A percentile compares a stretch with the other conserved stretches of the same genome.
phyloP scores from a whole-genome alignment of 2,888 invertebrate genomes.

The Cephus rjabovi region DNA sequence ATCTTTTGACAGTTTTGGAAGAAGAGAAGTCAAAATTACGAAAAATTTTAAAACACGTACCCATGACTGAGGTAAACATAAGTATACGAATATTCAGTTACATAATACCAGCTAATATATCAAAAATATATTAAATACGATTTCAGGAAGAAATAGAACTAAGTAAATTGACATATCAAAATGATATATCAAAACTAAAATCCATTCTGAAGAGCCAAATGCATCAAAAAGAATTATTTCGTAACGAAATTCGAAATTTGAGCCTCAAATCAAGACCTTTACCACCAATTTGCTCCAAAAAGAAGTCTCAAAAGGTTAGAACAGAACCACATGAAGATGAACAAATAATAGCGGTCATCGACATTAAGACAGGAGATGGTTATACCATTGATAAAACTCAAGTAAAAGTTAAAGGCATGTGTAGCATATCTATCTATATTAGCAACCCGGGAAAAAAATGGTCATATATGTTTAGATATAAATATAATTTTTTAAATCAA shows the following conservation, averaged over 20 bases:
- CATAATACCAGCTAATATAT: not conserved
- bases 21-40: conserved; percentile 69
- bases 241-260: conserved; percentile 46
- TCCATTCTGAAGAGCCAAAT: conserved; percentile 61
- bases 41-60: conserved; percentile 56
- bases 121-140: not conserved
- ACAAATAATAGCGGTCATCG: conserved; percentile 29
- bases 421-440: not conserved
- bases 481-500: not conserved
- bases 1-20: conserved; percentile 69
- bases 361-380: no score
- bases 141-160: conserved; percentile 48
- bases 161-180: conserved; percentile 52
- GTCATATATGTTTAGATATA: not conserved
- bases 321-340: conserved; percentile 25
- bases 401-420: not conserved
- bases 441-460: conserved; percentile 30
- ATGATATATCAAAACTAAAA: conserved; percentile 64
- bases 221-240: conserved; percentile 51
- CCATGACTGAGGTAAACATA: conserved; percentile 43
- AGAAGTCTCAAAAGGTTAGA: conserved; percentile 13
- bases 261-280: conserved; percentile 36
- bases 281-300: conserved; percentile 26
- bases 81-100: not conserved
- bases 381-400: not conserved